phyloP scores from a whole-genome alignment of 2,113 vertebrate species.

The Scytalopus superciliaris region DNA sequence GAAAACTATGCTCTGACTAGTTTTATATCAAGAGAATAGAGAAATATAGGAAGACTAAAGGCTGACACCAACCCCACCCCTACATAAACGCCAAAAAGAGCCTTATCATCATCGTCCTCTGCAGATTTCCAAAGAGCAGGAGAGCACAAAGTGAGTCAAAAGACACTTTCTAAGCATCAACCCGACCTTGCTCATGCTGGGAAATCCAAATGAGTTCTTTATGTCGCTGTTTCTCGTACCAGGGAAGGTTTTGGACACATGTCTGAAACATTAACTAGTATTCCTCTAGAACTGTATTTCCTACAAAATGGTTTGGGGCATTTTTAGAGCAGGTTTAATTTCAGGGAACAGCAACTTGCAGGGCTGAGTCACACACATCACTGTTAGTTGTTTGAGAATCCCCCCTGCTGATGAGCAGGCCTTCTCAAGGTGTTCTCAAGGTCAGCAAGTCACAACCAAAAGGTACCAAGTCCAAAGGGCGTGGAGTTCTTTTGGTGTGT shows the following conservation, averaged over 20 bases:
- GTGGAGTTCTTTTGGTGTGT: background rate
- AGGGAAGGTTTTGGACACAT: background rate
- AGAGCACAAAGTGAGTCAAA: background rate
- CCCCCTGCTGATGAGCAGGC: background rate
- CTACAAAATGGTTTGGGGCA: background rate
- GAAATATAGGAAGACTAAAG: background rate
- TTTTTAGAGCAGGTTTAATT: background rate
- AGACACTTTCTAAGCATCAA: background rate
- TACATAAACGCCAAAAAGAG: background rate
- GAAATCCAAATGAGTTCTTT: background rate
- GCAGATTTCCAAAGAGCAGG: background rate
- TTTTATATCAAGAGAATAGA: background rate
- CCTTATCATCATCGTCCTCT: background rate
- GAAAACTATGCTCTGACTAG: background rate
- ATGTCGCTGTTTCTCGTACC: background rate
- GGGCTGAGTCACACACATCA: background rate
- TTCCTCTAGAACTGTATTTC: background rate
- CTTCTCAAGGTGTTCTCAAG: background rate
- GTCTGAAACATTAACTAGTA: background rate
- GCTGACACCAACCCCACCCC: background rate
- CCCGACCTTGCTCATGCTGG: background rate
- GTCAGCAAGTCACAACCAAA: background rate
- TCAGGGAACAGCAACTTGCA: background rate
- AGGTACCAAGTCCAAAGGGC: background rate
- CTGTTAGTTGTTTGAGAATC: background rate